Conservation (phyloP, 2,888 invertebrate genomes). For the Myathropa florea region DNA sequence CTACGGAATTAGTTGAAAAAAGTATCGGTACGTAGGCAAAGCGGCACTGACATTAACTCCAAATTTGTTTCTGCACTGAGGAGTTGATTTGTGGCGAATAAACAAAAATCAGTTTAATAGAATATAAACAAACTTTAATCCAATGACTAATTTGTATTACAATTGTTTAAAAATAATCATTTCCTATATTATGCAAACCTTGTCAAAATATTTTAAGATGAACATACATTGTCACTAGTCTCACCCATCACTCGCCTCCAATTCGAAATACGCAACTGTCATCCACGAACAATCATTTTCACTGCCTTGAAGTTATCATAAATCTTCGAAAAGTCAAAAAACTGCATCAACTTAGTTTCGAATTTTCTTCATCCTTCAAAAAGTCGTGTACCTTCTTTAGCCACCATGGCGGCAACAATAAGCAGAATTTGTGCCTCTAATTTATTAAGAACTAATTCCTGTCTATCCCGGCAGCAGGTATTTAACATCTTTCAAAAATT, state of each 20-base stretch:
- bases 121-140: too few species aligned
- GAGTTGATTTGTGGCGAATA: too few species aligned
- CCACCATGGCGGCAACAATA: slow-evolving; percentile 94
- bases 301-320: background rate
- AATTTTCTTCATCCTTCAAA: slow-evolving; percentile 76
- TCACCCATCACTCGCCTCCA: background rate
- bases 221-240: background rate
- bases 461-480: slow-evolving; percentile 86
- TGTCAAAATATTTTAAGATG: too few species aligned
- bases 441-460: slow-evolving; percentile 88
- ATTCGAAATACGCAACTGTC: background rate
- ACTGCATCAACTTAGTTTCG: slow-evolving; percentile 68
- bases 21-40: too few species aligned
- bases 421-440: slow-evolving; percentile 92
- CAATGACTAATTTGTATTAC: too few species aligned
- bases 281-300: background rate
- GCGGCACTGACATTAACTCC: too few species aligned
- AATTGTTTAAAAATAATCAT: too few species aligned
- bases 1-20: too few species aligned
- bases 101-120: too few species aligned
- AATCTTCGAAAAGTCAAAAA: slow-evolving; percentile 68
- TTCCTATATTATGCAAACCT: too few species aligned
- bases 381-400: slow-evolving; percentile 77
- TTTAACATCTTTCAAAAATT: slow-evolving; percentile 47
- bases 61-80: too few species aligned